Percentiles rank a stretch among this genome's conserved stretches.
Conservation (phyloP, 2,113 vertebrate genomes). For the Chaenogobius annularis region DNA sequence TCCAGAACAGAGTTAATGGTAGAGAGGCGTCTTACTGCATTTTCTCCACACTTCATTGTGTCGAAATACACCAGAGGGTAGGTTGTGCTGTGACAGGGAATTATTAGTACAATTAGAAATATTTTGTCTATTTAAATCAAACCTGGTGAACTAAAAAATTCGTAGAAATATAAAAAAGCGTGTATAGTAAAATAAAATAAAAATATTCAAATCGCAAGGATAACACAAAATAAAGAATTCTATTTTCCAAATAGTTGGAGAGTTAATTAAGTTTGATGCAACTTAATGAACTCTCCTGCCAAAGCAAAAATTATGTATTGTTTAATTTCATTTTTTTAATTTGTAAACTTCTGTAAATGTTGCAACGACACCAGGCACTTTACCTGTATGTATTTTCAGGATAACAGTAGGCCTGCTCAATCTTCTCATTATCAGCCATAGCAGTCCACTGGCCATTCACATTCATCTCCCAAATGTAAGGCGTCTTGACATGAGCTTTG, state of each 20-base stretch:
- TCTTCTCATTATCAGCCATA: constrained; percentile 58
- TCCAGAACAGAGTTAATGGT: constrained; percentile 55
- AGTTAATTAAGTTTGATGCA: too few relatives aligned
- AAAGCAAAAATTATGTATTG: too few relatives aligned
- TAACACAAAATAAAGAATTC: too few relatives aligned
- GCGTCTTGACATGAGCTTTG: constrained; percentile 67
- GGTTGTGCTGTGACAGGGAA: constrained; percentile 27
- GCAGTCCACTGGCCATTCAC: constrained; percentile 52
- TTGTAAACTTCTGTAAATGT: too few relatives aligned
- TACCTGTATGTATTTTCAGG: constrained; percentile 69
- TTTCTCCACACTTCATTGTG: constrained; percentile 54
- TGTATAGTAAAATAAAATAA: too few relatives aligned
- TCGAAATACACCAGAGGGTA: constrained; percentile 52
- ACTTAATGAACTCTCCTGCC: too few relatives aligned
- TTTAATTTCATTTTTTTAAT: too few relatives aligned
- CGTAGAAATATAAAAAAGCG: too few relatives aligned
- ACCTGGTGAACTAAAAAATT: background rate
- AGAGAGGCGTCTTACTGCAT: constrained; percentile 60
- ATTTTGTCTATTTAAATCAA: background rate
- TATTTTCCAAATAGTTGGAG: too few relatives aligned
- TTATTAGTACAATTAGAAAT: background rate
- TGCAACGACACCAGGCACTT: background rate
- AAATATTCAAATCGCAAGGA: too few relatives aligned
- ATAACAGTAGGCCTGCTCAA: constrained; percentile 74
- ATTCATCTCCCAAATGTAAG: constrained; percentile 74